These are phyloP conservation scores for Rhinoraja longicauda DNA, from an alignment of 2,797 vertebrate species.

Conservation along the genomic window DNA sequence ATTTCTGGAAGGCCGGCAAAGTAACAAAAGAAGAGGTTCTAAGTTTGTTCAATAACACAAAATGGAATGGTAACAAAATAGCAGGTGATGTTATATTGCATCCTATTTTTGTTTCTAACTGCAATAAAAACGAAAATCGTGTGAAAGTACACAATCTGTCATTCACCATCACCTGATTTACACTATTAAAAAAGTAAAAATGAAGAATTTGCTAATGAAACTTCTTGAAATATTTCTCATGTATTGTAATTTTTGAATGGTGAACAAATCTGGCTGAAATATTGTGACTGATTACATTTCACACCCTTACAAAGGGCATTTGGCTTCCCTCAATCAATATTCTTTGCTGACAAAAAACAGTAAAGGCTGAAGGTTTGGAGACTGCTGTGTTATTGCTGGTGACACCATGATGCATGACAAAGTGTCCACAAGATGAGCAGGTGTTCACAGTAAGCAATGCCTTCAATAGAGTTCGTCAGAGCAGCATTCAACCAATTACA, in stretches of 20 bases:
- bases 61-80: not conserved
- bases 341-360: not conserved
- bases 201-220: not conserved
- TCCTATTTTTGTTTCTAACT: not conserved
- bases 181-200: not conserved
- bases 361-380: not conserved
- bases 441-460: not conserved
- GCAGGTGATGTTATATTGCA: too few relatives aligned
- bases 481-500: not conserved
- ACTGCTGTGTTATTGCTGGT: not conserved
- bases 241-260: not conserved
- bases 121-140: not conserved
- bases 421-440: not conserved
- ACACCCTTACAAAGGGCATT: not conserved
- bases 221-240: not conserved
- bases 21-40: not conserved
- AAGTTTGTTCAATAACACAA: not conserved
- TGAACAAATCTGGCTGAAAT: not conserved
- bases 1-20: not conserved
- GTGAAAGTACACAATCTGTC: not conserved
- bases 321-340: not conserved
- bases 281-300: conserved; percentile 1
- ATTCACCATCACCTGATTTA: not conserved
- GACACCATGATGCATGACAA: not conserved
- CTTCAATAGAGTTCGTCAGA: not conserved